Conservation (phyloP, 2,888 invertebrate species). For the Caprella mutica region DNA sequence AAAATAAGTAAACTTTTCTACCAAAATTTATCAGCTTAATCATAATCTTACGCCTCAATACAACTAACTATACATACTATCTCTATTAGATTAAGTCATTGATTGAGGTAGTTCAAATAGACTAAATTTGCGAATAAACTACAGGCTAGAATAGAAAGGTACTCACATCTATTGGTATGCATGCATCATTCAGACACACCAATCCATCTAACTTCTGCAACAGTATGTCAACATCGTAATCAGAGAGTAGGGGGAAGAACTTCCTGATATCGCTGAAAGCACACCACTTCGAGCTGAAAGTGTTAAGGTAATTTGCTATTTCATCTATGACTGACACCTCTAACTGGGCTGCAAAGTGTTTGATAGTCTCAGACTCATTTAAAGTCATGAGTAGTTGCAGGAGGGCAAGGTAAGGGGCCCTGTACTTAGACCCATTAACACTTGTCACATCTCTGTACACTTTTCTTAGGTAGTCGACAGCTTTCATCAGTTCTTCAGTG, state of each 20-base stretch:
- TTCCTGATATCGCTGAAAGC: slow-evolving; percentile 69
- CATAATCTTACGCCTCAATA: too few relatives aligned
- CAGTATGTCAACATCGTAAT: slow-evolving; percentile 43
- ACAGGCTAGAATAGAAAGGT: not conserved
- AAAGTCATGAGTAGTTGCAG: slow-evolving; percentile 25
- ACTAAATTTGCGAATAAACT: not conserved
- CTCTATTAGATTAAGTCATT: too few relatives aligned
- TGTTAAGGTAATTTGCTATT: slow-evolving; percentile 63
- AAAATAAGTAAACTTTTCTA: too few relatives aligned
- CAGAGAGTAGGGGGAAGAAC: slow-evolving; percentile 55
- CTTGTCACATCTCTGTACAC: not conserved
- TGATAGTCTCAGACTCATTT: not conserved
- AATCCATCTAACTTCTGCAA: slow-evolving; percentile 39
- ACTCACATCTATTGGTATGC: slow-evolving; percentile 42
- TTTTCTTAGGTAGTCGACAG: not conserved
- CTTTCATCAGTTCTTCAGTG: slow-evolving; percentile 5
- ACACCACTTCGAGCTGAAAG: slow-evolving; percentile 77
- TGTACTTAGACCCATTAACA: not conserved
- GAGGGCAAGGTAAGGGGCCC: slow-evolving; percentile 23
- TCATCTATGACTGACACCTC: slow-evolving; percentile 35
- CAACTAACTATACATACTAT: too few relatives aligned
- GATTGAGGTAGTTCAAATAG: not conserved
- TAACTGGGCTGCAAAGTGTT: not conserved
- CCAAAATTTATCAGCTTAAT: too few relatives aligned
- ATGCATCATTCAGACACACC: slow-evolving; percentile 40